A percentile compares a stretch with the other conserved stretches of the same genome.
phyloP scores from a whole-genome alignment of 2,888 invertebrate genomes.

The Sisyra terminalis region DNA sequence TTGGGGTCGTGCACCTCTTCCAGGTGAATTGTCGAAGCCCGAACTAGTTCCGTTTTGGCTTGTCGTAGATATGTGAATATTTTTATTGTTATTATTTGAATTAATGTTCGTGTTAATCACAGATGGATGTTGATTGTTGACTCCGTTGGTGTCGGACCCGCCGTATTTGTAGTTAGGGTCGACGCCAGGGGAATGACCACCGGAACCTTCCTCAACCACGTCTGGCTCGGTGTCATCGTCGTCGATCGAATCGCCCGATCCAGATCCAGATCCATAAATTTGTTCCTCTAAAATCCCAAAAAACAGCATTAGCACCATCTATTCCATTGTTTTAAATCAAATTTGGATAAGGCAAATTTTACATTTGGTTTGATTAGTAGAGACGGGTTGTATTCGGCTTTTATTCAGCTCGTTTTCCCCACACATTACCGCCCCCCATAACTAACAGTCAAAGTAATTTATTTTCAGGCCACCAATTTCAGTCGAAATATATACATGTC shows the following conservation, averaged over 20 bases:
- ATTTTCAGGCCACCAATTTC: too few species aligned
- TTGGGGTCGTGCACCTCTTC: slow-evolving; percentile 22
- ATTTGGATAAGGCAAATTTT: too few species aligned
- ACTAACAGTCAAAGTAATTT: too few species aligned
- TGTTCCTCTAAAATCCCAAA: slow-evolving; percentile 29
- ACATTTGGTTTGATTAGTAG: too few species aligned
- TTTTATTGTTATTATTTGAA: slow-evolving; percentile 7
- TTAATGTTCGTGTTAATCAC: neutral
- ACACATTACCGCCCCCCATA: too few species aligned
- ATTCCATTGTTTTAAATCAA: too few species aligned
- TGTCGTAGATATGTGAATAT: slow-evolving; percentile 4
- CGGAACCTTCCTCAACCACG: slow-evolving; percentile 26
- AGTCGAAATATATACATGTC: too few species aligned
- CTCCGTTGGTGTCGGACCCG: neutral
- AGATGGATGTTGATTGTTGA: slow-evolving; percentile 8
- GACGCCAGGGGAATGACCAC: slow-evolving; percentile 10
- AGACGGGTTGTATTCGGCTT: too few species aligned
- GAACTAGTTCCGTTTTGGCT: slow-evolving; percentile 24
- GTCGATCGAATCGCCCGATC: slow-evolving; percentile 47
- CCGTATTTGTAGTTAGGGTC: too few species aligned
- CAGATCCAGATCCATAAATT: slow-evolving; percentile 50
- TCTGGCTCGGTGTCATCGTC: slow-evolving; percentile 25
- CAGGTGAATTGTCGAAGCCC: slow-evolving; percentile 20
- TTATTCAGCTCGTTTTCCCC: too few species aligned
- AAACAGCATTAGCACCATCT: too few species aligned